Base-by-base conservation (phyloP, 2,888 invertebrate species). In the Hirtodrosophila histrioides region DNA sequence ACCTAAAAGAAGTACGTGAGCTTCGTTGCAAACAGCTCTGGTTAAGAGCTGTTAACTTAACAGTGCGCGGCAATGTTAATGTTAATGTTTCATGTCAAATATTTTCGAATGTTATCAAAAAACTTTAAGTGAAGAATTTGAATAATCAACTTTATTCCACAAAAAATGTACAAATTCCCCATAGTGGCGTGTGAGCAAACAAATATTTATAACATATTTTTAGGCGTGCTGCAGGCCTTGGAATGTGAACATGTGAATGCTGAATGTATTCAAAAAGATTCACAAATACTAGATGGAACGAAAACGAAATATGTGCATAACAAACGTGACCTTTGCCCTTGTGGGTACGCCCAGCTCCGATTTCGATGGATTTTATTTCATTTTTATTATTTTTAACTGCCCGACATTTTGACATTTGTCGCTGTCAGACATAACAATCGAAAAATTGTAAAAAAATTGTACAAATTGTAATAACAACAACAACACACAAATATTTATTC, bases 341-440 rank as follows among this genome's bases (percentile, higher is more conserved):
- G 54, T 43, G 49, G 11, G 23, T 12, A 48, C 12, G 23, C 11
- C 36, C 55, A 37, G 45, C 53, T 31, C 55, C 10, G 37, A 45
- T 56, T 50, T 54, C 58, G 63, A 48, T 44, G 36, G 37, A 61
- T 40, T 27, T 27, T 27, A 27, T 27, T 5, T 27, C 3, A 6
- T 27, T 27, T 5, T 63, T 31, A 31, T 31, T 31, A 7, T 8
- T 64, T 68, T 55, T 72, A 64, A 72, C 72, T 69, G 80, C 57
- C 56, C 80, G 84, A 70, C 84, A 79, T 80, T 83, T 58, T 83
- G 81, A 76, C 79, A 79, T 79, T 79, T 80, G 73, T 79, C 81
- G 77, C 84, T 79, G 79, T 79, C 79, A 84, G 74, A 79, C 79
- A 73, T 74, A 84, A 79, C 79, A 80, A 79, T 79, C 84, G 79